phyloP scores from a whole-genome alignment of 2,797 vertebrate species.

The Galago senegalensis region DNA sequence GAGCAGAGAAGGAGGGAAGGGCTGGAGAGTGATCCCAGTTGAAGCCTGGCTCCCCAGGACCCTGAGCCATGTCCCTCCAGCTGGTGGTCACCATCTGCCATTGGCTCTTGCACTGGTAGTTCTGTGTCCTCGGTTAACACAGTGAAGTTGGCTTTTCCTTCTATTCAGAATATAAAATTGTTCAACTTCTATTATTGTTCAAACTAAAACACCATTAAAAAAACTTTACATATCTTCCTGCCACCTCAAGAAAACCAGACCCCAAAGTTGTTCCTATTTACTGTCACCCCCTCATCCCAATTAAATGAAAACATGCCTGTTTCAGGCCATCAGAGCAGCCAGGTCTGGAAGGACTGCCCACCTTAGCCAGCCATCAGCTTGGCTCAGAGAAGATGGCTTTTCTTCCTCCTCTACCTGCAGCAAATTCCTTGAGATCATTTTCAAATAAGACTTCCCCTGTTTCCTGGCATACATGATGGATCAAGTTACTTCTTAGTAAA shows the following conservation, averaged over 20 bases:
- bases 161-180: constrained; percentile 32
- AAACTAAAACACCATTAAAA: neutral
- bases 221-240: neutral
- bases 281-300: neutral
- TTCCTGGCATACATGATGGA: neutral
- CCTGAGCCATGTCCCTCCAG: neutral
- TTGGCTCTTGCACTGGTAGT: neutral
- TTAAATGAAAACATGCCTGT: neutral
- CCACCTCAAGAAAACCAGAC: constrained; percentile 42
- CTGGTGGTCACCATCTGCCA: neutral
- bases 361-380: neutral
- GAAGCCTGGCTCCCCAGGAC: neutral
- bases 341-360: neutral
- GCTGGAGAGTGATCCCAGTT: fast-evolving
- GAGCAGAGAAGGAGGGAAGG: neutral
- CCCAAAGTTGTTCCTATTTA: constrained; percentile 15
- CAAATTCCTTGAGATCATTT: neutral
- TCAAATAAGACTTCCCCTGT: neutral
- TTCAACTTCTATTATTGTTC: constrained; percentile 34
- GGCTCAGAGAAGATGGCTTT: neutral
- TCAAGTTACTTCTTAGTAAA: constrained; percentile 37
- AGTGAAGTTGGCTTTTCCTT: neutral
- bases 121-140: neutral
- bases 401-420: neutral
- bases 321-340: neutral